Evolutionary conservation across 2,888 invertebrate genomes (phyloP).

Genomic region (Protula sp.): DNA sequence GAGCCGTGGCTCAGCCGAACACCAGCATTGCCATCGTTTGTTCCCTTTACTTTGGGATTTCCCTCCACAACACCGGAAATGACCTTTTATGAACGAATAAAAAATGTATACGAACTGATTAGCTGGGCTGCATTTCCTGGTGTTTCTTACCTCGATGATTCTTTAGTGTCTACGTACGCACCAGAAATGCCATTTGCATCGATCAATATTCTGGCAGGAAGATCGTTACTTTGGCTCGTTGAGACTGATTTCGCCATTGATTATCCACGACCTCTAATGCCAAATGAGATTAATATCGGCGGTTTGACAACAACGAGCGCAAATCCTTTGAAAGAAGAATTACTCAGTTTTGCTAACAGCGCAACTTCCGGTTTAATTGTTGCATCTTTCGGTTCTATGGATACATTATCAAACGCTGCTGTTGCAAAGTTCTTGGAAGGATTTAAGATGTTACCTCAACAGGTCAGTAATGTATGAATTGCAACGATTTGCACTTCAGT

Average conservation of each 20-base stretch:
- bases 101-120: slow-evolving; percentile 9
- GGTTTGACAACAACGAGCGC: no score
- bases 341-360: slow-evolving; percentile 8
- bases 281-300: no score
- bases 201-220: slow-evolving; percentile 5
- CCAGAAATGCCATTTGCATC: slow-evolving; percentile 7
- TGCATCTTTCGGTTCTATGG: slow-evolving; percentile 17
- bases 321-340: no score
- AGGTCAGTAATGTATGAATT: no score
- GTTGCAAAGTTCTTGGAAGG: no score
- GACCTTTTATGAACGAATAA: slow-evolving; percentile 15
- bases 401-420: no score
- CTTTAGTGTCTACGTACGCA: slow-evolving; percentile 8
- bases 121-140: slow-evolving; percentile 10
- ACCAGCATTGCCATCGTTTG: slow-evolving; percentile 15
- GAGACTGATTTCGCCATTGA: slow-evolving; percentile 16
- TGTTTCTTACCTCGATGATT: slow-evolving; percentile 10
- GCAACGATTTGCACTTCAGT: no score
- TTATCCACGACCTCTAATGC: slow-evolving; percentile 18
- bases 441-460: no score
- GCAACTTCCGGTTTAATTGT: slow-evolving; percentile 9
- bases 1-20: slow-evolving; percentile 18
- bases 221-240: slow-evolving; percentile 12
- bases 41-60: slow-evolving; percentile 9
- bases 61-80: slow-evolving; percentile 8